These are phyloP conservation scores for Orchestia grillus DNA, from an alignment of 1,140 invertebrate species.

Conservation along the genomic window DNA sequence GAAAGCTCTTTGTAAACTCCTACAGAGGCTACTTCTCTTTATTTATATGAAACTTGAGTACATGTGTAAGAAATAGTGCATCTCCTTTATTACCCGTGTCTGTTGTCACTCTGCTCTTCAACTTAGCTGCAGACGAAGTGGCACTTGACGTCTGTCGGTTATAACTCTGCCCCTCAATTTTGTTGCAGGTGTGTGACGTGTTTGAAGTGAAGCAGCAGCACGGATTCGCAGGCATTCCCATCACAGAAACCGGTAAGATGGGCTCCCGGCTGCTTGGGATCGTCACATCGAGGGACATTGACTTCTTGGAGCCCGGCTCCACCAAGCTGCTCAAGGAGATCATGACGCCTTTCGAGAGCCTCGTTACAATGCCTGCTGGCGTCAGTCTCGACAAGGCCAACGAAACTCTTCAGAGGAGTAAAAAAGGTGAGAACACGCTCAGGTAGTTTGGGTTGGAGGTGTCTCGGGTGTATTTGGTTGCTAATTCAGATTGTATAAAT, in stretches of 20 bases:
- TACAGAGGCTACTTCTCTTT: too few species aligned
- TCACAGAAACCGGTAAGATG: conserved; percentile 94
- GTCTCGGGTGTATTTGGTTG: neutral
- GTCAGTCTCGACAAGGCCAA: conserved; percentile 95
- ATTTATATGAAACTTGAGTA: too few species aligned
- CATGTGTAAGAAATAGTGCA: too few species aligned
- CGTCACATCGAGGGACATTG: conserved; percentile 98
- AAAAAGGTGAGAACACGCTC: conserved; percentile 77
- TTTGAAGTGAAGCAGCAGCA: conserved; percentile 88
- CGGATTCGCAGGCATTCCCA: conserved; percentile 97
- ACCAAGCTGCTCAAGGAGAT: conserved; percentile 77
- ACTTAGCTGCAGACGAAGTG: too few species aligned
- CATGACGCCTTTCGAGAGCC: conserved; percentile 90
- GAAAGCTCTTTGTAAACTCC: too few species aligned
- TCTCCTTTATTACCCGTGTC: too few species aligned
- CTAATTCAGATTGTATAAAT: neutral
- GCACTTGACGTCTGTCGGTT: too few species aligned
- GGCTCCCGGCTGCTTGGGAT: conserved; percentile 95
- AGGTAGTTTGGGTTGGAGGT: neutral
- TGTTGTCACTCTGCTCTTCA: neutral
- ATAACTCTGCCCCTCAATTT: too few species aligned
- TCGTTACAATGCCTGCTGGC: conserved; percentile 90
- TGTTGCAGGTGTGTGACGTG: conserved; percentile 86
- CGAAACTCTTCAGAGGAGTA: conserved; percentile 93
- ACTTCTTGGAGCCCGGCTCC: conserved; percentile 84